These are phyloP conservation scores for Microplitis mediator DNA, from an alignment of 1,140 invertebrate genomes.

Conservation along the genomic window DNA sequence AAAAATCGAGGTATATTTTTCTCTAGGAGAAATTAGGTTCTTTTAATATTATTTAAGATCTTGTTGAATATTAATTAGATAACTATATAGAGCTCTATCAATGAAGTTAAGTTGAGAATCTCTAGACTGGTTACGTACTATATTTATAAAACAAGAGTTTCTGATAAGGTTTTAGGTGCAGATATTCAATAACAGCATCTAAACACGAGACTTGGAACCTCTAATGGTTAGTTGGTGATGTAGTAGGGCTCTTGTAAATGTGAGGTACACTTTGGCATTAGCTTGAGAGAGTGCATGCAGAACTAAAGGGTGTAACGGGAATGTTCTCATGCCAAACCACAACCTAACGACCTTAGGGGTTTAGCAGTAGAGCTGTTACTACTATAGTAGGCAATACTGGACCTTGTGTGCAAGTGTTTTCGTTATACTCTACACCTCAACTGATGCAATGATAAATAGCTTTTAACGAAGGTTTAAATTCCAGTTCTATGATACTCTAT, in stretches of 20 bases:
- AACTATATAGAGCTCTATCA: too few relatives aligned
- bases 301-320: slow-evolving; percentile 51
- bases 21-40: too few relatives aligned
- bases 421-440: neutral
- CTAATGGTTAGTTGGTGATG: slow-evolving; percentile 29
- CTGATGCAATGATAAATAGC: slow-evolving; percentile 57
- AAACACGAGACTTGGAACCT: slow-evolving; percentile 25
- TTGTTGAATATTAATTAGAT: too few relatives aligned
- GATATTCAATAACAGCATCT: slow-evolving; percentile 31
- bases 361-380: slow-evolving; percentile 34
- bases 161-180: slow-evolving; percentile 21
- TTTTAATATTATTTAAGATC: too few relatives aligned
- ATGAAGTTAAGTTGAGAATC: neutral
- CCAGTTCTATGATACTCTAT: slow-evolving; percentile 8
- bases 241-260: slow-evolving; percentile 11
- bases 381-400: neutral
- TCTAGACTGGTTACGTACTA: neutral
- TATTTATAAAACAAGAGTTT: neutral
- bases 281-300: slow-evolving; percentile 6
- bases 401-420: neutral
- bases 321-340: slow-evolving; percentile 58
- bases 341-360: slow-evolving; percentile 58
- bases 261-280: slow-evolving; percentile 4
- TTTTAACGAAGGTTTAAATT: slow-evolving; percentile 50
- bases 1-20: too few relatives aligned